Conservation (phyloP, 2,113 vertebrate genomes). For the Bubo scandiacus region DNA sequence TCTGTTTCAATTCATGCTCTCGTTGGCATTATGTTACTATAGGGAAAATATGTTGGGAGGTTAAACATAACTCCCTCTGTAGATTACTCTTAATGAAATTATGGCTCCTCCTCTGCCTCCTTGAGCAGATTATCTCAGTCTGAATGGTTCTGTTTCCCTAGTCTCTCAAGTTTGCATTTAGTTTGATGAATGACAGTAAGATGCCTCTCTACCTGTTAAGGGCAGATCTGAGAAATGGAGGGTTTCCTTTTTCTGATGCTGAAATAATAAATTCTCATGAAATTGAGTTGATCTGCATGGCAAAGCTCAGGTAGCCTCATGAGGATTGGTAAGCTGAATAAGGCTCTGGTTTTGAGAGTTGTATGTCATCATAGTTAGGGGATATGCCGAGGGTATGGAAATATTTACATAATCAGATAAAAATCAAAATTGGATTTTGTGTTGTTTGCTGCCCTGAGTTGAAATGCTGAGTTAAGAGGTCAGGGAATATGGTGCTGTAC, state of each 20-base stretch:
- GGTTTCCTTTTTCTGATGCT: neutral
- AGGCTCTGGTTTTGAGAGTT: neutral
- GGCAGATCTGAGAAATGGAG: neutral
- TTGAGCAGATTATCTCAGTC: neutral
- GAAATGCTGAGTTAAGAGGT: neutral
- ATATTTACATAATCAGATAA: neutral
- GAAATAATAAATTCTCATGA: neutral
- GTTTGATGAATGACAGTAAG: neutral
- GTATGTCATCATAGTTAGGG: neutral
- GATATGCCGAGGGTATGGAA: rapidly evolving
- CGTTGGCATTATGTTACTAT: rapidly evolving
- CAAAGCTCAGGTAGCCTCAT: neutral
- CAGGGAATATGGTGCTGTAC: conserved; percentile 19
- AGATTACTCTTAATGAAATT: neutral
- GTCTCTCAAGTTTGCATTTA: neutral
- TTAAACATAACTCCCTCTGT: neutral
- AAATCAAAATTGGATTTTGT: neutral
- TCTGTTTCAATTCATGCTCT: neutral
- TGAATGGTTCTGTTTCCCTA: neutral
- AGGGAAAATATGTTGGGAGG: neutral
- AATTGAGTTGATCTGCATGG: rapidly evolving
- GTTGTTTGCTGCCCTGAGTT: neutral
- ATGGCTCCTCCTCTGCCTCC: neutral
- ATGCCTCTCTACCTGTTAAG: neutral
- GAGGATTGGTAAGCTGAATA: neutral